Conservation (phyloP, 2,797 vertebrate genomes). For the Falco novaeseelandiae region DNA sequence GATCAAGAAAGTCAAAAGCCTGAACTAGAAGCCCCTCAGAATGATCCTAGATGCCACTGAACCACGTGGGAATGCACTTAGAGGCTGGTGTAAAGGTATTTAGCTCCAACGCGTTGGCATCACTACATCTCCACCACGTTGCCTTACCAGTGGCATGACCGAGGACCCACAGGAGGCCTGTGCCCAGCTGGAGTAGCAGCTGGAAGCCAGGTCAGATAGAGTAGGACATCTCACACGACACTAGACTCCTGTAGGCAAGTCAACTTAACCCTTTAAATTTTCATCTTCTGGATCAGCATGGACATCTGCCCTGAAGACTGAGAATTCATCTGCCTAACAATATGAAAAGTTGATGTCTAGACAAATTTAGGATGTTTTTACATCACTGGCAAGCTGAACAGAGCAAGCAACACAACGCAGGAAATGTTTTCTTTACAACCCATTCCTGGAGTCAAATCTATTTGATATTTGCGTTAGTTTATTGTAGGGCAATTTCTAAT, state of each 20-base stretch:
- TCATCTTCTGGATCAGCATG: not conserved
- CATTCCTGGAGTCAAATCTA: not conserved
- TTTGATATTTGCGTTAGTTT: constrained; percentile 32
- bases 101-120: not conserved
- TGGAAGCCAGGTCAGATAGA: not conserved
- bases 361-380: not conserved
- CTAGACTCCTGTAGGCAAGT: not conserved
- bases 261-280: not conserved
- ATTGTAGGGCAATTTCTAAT: constrained; percentile 17
- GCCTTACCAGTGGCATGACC: not conserved
- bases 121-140: not conserved
- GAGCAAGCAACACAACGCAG: not conserved
- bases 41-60: not conserved
- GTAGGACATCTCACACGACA: not conserved
- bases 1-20: not conserved
- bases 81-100: not conserved
- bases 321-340: not conserved
- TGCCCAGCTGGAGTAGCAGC: not conserved
- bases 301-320: not conserved
- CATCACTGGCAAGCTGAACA: not conserved
- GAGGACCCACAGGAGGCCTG: not conserved
- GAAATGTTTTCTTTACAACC: constrained; percentile 32
- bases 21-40: not conserved
- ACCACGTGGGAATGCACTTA: not conserved
- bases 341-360: not conserved